Evolutionary conservation across 2,797 vertebrate species (phyloP), one percentile per base, ranked within the genome.

Genomic region (Remorina albescens): DNA sequence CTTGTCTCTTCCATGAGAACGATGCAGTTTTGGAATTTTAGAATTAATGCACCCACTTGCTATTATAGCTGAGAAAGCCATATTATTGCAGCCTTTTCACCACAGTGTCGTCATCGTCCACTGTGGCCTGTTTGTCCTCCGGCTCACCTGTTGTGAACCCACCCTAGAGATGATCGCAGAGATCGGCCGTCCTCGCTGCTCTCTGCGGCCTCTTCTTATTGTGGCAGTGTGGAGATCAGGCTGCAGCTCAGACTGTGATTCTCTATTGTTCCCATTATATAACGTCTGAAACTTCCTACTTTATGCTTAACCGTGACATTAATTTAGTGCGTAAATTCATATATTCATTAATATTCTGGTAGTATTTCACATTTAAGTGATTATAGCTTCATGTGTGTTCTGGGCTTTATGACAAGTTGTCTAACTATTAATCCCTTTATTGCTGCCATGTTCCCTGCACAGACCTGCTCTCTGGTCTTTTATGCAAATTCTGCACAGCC

Each of bases 391-490:
- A 7, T 58, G 11, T 75, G 62, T 56, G 46, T 19, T 76, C 25
- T 44, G 25, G 80, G 41, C 18, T 78, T 70, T 51, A 62, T 64
- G 51, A 54, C 6, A 36, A 19, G 42, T 50, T 79, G 76, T 82
- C 1, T 82, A 87, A 85, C 82, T 53, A 86, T 88, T 87, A 74
- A 82, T 76, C 18, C 9, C 70, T 88, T 88, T 89, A 92, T 70
- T 21, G 75, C 67, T 34, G 30, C 51, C 34, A 0, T 75, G 69
- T 80, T 68, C 78, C 81, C 64, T 54, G 57, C 26, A 37, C 57
- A 28, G 26, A 21, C 2, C 47, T 61, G 65, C 30, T 76, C 26
- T 68, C 67, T 76, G 67, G 56, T 30, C 73, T 58, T 46, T 19
- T 1, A 56, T 32, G 15, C 65, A 73, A 59, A 73, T 62, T 71